A percentile compares a stretch with the other conserved stretches of the same genome.
Conservation (phyloP, 2,113 vertebrate species). For the Bubo bubo region DNA sequence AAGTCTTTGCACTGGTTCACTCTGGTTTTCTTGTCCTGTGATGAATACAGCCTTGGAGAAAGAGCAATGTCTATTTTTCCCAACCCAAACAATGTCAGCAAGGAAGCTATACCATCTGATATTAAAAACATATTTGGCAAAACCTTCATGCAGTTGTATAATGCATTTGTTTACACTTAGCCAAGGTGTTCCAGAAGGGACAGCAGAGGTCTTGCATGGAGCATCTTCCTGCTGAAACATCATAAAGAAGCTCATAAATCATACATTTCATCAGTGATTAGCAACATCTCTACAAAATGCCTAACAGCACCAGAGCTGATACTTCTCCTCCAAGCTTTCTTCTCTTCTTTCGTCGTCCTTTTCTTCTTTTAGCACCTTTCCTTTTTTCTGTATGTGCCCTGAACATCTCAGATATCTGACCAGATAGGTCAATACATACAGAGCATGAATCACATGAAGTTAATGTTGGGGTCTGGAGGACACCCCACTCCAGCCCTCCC, state of each 20-base stretch:
- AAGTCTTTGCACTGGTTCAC: background rate
- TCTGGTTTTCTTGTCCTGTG: background rate
- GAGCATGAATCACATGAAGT: background rate
- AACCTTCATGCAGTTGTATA: background rate
- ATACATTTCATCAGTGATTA: background rate
- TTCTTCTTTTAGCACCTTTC: background rate
- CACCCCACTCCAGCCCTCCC: background rate
- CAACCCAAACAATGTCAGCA: background rate
- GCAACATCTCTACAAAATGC: background rate
- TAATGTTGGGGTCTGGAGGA: background rate
- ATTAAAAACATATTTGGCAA: background rate
- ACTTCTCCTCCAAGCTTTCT: background rate
- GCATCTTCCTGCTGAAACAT: background rate
- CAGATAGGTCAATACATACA: background rate
- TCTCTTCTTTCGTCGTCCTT: background rate
- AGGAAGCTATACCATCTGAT: background rate
- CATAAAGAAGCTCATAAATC: background rate
- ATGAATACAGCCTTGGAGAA: background rate
- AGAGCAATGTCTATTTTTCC: background rate
- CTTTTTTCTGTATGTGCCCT: background rate
- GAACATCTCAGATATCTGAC: background rate
- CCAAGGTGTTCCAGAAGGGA: background rate
- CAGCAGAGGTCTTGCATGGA: background rate
- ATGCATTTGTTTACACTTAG: background rate
- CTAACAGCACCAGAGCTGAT: background rate